phyloP scores from a whole-genome alignment of 2,888 invertebrate species.

The Hirtodrosophila cameraria region DNA sequence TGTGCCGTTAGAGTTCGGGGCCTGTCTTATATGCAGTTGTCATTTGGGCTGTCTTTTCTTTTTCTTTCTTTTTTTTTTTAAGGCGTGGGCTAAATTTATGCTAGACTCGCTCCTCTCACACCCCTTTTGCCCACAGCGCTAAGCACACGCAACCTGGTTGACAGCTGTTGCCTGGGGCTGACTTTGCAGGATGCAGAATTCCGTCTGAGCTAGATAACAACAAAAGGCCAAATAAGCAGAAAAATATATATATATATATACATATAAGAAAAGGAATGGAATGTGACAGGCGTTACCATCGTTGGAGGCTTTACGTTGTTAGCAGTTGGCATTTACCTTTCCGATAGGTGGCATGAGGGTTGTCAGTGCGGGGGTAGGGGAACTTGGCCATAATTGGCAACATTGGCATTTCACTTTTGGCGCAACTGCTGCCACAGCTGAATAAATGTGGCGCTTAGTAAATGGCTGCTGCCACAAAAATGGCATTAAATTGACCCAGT shows the following conservation, averaged over 20 bases:
- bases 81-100: conserved; percentile 58
- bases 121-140: conserved; percentile 1
- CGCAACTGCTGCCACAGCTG: conserved; percentile 54
- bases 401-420: conserved; percentile 76
- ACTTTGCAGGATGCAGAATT: conserved; percentile 38
- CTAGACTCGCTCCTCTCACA: conserved; percentile 8
- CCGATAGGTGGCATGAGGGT: conserved; percentile 26
- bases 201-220: conserved; percentile 52
- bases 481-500: conserved; percentile 72
- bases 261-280: conserved; percentile 14
- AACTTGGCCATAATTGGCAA: conserved; percentile 71
- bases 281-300: conserved; percentile 58
- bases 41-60: conserved; percentile 37
- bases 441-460: conserved; percentile 49
- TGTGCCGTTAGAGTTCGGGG: conserved; percentile 1
- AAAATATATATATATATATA: conserved; percentile 23
- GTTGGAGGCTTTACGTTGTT: conserved; percentile 70
- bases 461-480: conserved; percentile 58
- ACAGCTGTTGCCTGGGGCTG: conserved; percentile 71
- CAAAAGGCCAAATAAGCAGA: conserved; percentile 67
- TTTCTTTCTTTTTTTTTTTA: conserved; percentile 19
- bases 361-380: conserved; percentile 7
- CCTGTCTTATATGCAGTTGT: conserved; percentile 45
- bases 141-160: conserved; percentile 69
- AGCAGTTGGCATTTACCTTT: conserved; percentile 71